Conservation (phyloP, 1,140 invertebrate species). For the Cydia fagiglandana region DNA sequence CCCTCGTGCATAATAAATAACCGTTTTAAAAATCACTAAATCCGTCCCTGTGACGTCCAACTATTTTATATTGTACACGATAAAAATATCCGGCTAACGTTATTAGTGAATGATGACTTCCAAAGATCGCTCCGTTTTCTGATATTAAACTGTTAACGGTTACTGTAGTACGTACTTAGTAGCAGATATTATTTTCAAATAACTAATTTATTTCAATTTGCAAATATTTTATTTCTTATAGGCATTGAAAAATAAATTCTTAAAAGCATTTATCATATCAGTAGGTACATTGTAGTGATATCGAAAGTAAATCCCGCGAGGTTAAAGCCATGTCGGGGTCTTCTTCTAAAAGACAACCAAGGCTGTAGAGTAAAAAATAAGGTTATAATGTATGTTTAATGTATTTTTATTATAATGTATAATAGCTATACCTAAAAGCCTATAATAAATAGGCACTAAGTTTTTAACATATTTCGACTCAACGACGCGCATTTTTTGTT, state of each 20-base stretch:
- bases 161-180: not conserved
- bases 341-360: constrained; percentile 28
- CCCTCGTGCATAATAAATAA: constrained; percentile 65
- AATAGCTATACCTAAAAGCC: not conserved
- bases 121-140: not conserved
- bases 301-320: constrained; percentile 36
- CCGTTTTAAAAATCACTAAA: constrained; percentile 68
- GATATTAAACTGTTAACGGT: not conserved
- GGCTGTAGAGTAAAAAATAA: constrained; percentile 16
- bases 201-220: not conserved
- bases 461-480: not conserved
- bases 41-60: constrained; percentile 57
- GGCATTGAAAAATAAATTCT: not conserved
- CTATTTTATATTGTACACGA: constrained; percentile 37
- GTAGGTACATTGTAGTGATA: not conserved
- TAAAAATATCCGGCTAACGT: not conserved
- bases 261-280: not conserved
- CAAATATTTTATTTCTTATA: not conserved
- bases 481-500: no score
- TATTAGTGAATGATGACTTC: not conserved
- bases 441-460: not conserved
- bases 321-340: constrained; percentile 30
- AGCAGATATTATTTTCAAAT: not conserved
- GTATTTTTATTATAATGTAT: not conserved
- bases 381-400: constrained; percentile 11